Percentiles rank a stretch among this genome's conserved stretches.
These are phyloP conservation scores for Thaumatotibia leucotreta DNA, from an alignment of 1,140 invertebrate species.

Conservation along the genomic window DNA sequence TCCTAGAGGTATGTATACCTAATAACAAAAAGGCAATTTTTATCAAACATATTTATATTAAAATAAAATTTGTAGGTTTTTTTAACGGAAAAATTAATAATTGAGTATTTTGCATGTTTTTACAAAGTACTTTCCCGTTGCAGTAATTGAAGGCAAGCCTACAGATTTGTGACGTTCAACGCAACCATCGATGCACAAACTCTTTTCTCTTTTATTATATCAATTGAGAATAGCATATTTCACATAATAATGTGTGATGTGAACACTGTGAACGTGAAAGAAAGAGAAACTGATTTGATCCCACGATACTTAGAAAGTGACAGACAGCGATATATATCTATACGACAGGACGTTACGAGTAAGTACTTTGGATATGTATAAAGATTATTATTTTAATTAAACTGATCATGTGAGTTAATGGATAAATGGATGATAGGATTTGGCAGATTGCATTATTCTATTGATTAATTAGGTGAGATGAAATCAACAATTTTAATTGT, in stretches of 20 bases:
- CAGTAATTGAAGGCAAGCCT: too few species aligned
- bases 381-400: neutral
- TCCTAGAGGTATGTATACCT: too few species aligned
- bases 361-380: neutral
- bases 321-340: slow-evolving; percentile 1
- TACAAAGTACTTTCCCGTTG: too few species aligned
- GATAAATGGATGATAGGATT: neutral
- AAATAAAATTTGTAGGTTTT: too few species aligned
- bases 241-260: slow-evolving; percentile 1
- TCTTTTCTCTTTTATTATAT: neutral
- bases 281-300: slow-evolving; percentile 4
- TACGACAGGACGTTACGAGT: neutral
- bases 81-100: too few species aligned
- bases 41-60: too few species aligned
- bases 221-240: neutral
- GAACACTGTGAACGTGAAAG: too few species aligned
- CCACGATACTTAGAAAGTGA: slow-evolving; percentile 10
- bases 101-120: too few species aligned
- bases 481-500: neutral
- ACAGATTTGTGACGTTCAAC: neutral
- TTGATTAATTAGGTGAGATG: neutral
- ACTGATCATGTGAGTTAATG: neutral
- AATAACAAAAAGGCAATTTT: too few species aligned
- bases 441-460: neutral
- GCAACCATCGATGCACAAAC: neutral